Percentiles rank a stretch among this genome's conserved stretches.
phyloP scores from a whole-genome alignment of 1,140 invertebrate species.

The Trichonephila clavipes region DNA sequence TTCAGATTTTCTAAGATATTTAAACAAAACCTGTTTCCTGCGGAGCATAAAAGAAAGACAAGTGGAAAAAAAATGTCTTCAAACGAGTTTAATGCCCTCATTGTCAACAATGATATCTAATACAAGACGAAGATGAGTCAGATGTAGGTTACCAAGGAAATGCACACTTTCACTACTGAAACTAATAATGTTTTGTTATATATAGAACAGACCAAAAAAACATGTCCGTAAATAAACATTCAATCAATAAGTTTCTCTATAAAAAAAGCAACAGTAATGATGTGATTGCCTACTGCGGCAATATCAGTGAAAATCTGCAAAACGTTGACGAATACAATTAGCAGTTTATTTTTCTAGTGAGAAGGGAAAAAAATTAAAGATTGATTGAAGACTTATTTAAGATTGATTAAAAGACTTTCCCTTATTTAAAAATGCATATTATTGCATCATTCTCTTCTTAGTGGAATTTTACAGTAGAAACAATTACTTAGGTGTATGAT shows the following conservation, averaged over 20 bases:
- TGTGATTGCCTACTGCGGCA: not conserved
- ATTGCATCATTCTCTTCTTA: too few relatives aligned
- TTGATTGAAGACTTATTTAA: too few relatives aligned
- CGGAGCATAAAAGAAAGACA: not conserved
- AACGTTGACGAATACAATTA: too few relatives aligned
- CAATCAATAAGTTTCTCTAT: not conserved
- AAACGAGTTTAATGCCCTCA: slow-evolving; percentile 31
- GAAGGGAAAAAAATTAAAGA: too few relatives aligned
- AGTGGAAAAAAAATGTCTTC: not conserved
- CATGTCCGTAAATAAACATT: not conserved
- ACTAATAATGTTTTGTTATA: not conserved
- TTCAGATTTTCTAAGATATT: not conserved
- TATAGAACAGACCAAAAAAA: slow-evolving; percentile 37
- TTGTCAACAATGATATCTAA: not conserved
- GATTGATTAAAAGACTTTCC: too few relatives aligned
- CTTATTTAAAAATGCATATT: too few relatives aligned
- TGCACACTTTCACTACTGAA: slow-evolving; percentile 5
- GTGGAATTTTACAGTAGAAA: too few relatives aligned
- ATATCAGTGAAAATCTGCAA: not conserved
- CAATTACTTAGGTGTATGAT: too few relatives aligned
- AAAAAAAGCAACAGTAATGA: not conserved
- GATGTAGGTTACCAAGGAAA: slow-evolving; percentile 57
- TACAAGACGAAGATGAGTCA: slow-evolving; percentile 14
- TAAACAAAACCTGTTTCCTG: not conserved
- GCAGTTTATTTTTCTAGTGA: too few relatives aligned